Evolutionary conservation across 2,797 vertebrate genomes (phyloP).

Genomic region (Craterocephalus amniculus): DNA sequence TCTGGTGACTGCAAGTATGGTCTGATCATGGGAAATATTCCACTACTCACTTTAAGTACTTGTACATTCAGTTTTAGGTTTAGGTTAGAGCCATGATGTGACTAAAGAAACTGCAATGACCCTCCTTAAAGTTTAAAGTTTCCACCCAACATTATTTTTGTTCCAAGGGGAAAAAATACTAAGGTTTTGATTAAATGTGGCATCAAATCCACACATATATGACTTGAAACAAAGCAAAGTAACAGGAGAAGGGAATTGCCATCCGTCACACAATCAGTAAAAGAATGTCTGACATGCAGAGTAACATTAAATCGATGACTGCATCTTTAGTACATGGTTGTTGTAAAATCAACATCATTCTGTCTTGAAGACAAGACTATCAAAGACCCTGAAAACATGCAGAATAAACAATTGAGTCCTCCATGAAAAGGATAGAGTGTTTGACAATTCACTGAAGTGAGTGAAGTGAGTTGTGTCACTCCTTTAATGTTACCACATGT

Average conservation of each 20-base stretch:
- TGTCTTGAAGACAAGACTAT: no score
- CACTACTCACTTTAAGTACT: slow-evolving; percentile 24
- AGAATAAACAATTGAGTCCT: no score
- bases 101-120: neutral
- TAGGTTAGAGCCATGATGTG: neutral
- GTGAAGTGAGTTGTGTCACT: no score
- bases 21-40: slow-evolving; percentile 56
- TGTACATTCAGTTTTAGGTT: slow-evolving; percentile 19
- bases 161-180: neutral
- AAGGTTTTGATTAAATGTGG: neutral
- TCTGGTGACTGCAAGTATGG: slow-evolving; percentile 37
- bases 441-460: no score
- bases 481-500: no score
- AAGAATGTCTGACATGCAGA: slow-evolving; percentile 38
- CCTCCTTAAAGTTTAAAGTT: neutral
- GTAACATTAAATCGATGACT: slow-evolving; percentile 55
- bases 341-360: neutral
- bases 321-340: neutral
- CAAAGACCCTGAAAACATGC: no score
- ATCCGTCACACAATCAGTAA: slow-evolving; percentile 35
- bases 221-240: neutral
- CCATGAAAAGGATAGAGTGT: no score
- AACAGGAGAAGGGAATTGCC: slow-evolving; percentile 2
- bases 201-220: slow-evolving; percentile 12
- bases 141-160: neutral